These are phyloP conservation scores for Crossocerus cetratus DNA, from an alignment of 2,888 invertebrate genomes.

Conservation along the genomic window DNA sequence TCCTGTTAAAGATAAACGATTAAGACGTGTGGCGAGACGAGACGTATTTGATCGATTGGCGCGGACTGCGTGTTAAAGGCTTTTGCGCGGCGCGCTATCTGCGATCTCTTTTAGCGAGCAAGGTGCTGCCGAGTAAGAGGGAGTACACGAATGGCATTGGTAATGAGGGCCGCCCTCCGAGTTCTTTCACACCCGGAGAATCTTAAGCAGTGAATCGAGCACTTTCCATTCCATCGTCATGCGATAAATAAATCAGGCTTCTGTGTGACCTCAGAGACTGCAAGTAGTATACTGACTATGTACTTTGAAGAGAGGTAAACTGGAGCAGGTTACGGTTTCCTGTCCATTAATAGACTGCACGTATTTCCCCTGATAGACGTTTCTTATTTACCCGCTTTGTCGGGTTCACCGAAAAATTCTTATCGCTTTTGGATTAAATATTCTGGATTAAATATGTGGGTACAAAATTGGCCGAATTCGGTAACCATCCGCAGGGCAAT, in stretches of 20 bases:
- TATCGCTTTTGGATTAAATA: too few species aligned
- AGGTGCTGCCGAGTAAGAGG: not conserved
- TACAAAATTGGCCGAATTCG: too few species aligned
- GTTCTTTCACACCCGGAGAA: too few species aligned
- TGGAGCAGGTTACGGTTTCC: not conserved
- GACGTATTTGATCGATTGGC: conserved; percentile 1
- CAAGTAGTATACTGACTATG: conserved; percentile 18
- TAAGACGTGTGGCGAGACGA: not conserved
- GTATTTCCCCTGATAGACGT: too few species aligned
- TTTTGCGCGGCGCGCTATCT: not conserved
- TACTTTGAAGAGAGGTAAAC: conserved; percentile 28
- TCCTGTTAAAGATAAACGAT: not conserved
- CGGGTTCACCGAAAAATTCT: too few species aligned
- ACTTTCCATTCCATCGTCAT: not conserved
- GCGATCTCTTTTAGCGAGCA: conserved; percentile 3
- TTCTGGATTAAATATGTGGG: too few species aligned
- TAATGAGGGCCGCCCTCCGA: not conserved
- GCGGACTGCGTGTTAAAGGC: not conserved
- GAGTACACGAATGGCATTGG: not conserved
- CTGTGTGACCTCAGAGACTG: not conserved
- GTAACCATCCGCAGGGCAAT: too few species aligned
- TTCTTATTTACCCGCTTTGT: too few species aligned
- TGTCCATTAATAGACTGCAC: too few species aligned
- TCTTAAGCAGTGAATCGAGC: not conserved
- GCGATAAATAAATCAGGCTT: not conserved